A percentile compares a stretch with the other conserved stretches of the same genome.
phyloP scores from a whole-genome alignment of 1,140 invertebrate genomes.

The Thaumetopoea pityocampa region DNA sequence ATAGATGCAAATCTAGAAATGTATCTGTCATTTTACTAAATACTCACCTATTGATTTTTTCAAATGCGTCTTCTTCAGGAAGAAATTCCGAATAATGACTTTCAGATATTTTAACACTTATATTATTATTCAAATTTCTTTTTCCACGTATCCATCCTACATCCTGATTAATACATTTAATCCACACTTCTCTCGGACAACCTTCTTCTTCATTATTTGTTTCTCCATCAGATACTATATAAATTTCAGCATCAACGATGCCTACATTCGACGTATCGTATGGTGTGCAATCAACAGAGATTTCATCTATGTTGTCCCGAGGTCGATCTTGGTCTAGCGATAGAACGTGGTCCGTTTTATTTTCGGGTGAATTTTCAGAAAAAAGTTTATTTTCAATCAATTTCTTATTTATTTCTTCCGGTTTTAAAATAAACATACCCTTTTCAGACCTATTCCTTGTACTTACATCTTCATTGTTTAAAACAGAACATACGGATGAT shows the following conservation, averaged over 20 bases:
- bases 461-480: conserved; percentile 17
- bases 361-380: not conserved
- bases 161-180: not conserved
- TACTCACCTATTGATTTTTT: conserved; percentile 61
- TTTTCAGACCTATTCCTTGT: conserved; percentile 9
- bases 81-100: conserved; percentile 52
- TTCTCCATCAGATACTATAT: too few relatives aligned
- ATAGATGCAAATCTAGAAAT: not conserved
- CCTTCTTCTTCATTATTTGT: conserved; percentile 2
- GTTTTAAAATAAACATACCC: conserved; percentile 59
- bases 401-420: conserved; percentile 65
- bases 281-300: conserved; percentile 31
- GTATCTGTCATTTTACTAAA: not conserved
- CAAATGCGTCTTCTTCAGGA: conserved; percentile 40
- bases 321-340: not conserved
- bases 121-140: conserved; percentile 39
- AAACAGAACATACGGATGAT: conserved; percentile 16
- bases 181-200: not conserved
- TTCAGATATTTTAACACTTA: conserved; percentile 62
- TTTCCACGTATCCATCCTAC: conserved; percentile 2
- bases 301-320: conserved; percentile 14
- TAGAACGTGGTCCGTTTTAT: not conserved
- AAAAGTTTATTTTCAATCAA: conserved; percentile 7
- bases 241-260: too few relatives aligned
- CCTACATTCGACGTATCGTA: too few relatives aligned